phyloP scores from a whole-genome alignment of 2,888 invertebrate genomes.

The Agrochola macilenta region DNA sequence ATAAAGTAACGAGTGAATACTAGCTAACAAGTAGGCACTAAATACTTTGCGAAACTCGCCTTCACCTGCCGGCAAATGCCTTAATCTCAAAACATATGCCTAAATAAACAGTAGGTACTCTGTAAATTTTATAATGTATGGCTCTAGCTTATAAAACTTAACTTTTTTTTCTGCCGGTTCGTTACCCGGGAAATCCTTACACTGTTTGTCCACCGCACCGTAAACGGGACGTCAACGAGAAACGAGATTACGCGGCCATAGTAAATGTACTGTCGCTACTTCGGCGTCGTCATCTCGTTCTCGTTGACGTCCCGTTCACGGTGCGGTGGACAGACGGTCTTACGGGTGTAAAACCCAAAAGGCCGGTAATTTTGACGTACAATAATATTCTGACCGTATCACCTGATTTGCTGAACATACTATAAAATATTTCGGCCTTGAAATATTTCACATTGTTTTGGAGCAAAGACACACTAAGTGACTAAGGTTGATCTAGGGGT shows the following conservation, averaged over 20 bases:
- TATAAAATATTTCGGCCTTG: constrained; percentile 43
- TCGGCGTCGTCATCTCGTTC: no score
- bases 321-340: no score
- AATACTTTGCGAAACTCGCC: constrained; percentile 29
- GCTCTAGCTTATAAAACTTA: constrained; percentile 7
- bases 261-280: no score
- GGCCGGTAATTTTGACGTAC: neutral
- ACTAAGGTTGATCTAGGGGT: constrained; percentile 32
- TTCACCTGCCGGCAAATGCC: constrained; percentile 46
- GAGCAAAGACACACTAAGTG: constrained; percentile 28
- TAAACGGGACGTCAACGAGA: no score
- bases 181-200: no score
- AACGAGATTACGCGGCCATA: no score
- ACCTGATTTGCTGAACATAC: neutral
- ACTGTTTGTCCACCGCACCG: no score
- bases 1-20: constrained; percentile 14
- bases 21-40: constrained; percentile 23
- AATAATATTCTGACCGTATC: neutral
- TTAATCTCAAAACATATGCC: constrained; percentile 49
- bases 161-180: no score
- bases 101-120: constrained; percentile 36
- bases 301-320: no score
- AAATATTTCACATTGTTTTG: constrained; percentile 29
- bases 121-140: constrained; percentile 14
- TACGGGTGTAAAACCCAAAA: neutral